These are phyloP conservation scores for Stigmatopora nigra DNA, from an alignment of 2,113 vertebrate species.

Conservation along the genomic window DNA sequence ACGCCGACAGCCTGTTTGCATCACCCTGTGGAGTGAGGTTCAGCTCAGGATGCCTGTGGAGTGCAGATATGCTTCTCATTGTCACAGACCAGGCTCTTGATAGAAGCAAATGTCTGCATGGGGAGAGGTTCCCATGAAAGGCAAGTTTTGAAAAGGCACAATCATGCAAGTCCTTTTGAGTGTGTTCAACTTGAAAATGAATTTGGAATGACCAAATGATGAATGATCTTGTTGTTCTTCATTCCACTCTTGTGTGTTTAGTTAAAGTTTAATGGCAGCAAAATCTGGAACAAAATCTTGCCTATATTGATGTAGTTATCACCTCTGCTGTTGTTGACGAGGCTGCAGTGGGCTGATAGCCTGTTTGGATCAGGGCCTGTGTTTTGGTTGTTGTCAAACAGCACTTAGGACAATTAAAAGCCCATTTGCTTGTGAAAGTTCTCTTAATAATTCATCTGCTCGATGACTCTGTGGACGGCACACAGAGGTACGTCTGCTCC, in stretches of 20 bases:
- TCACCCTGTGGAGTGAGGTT: slow-evolving; percentile 6
- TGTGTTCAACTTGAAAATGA: slow-evolving; percentile 23
- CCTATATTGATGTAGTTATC: slow-evolving; percentile 10
- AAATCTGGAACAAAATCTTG: not conserved
- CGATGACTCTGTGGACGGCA: slow-evolving; percentile 29
- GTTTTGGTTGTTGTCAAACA: slow-evolving; percentile 43
- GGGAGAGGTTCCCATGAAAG: not conserved
- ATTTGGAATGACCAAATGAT: slow-evolving; percentile 27
- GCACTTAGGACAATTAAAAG: slow-evolving; percentile 60
- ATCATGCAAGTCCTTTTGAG: slow-evolving; percentile 9
- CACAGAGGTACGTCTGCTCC: slow-evolving; percentile 40
- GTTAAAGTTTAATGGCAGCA: slow-evolving; percentile 26
- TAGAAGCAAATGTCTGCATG: slow-evolving; percentile 1
- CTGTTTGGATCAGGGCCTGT: slow-evolving; percentile 23
- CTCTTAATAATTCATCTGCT: slow-evolving; percentile 61
- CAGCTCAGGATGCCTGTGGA: slow-evolving; percentile 17
- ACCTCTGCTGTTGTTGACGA: slow-evolving; percentile 28
- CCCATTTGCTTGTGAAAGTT: slow-evolving; percentile 43
- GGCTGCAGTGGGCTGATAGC: slow-evolving; percentile 27
- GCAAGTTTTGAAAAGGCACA: slow-evolving; percentile 16
- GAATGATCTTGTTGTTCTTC: slow-evolving; percentile 14
- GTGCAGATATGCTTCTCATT: slow-evolving; percentile 13
- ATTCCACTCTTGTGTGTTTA: slow-evolving; percentile 8
- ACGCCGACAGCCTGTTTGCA: slow-evolving; percentile 20
- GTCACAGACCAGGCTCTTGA: not conserved